These are phyloP conservation scores for Notarius quadriscutis DNA, from an alignment of 2,113 vertebrate species.

Conservation along the genomic window DNA sequence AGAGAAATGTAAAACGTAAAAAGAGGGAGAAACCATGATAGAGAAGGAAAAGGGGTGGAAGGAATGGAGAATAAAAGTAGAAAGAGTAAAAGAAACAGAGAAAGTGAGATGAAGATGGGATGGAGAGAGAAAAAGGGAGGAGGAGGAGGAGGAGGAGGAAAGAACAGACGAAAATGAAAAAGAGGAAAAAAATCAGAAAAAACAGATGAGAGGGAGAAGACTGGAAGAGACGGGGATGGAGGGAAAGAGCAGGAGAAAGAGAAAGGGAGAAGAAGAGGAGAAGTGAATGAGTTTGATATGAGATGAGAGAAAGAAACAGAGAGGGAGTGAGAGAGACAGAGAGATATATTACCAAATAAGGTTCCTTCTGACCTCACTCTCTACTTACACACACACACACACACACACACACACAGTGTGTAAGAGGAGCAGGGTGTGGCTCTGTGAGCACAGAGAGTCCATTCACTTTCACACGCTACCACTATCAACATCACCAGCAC, in stretches of 20 bases:
- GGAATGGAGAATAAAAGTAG: neutral
- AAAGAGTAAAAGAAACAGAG: neutral
- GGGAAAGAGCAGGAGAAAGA: neutral
- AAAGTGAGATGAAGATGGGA: neutral
- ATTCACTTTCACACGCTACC: slow-evolving; percentile 54
- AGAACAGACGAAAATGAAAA: neutral
- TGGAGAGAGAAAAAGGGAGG: neutral
- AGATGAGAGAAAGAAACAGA: neutral
- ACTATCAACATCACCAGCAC: neutral
- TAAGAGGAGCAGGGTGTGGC: slow-evolving; percentile 70
- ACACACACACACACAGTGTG: slow-evolving; percentile 21
- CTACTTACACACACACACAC: slow-evolving; percentile 52
- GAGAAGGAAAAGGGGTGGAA: neutral
- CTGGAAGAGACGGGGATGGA: neutral
- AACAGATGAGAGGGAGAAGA: neutral
- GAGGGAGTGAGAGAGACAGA: neutral
- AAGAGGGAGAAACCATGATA: neutral
- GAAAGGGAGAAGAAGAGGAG: neutral
- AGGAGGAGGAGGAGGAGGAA: neutral
- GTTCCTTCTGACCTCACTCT: slow-evolving; percentile 39
- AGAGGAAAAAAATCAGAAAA: neutral
- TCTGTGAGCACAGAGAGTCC: slow-evolving; percentile 63
- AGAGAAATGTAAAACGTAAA: neutral
- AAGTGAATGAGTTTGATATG: neutral
- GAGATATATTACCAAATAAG: slow-evolving; percentile 51